These are phyloP conservation scores for Gortyna flavago DNA, from an alignment of 2,888 invertebrate species.

Conservation along the genomic window DNA sequence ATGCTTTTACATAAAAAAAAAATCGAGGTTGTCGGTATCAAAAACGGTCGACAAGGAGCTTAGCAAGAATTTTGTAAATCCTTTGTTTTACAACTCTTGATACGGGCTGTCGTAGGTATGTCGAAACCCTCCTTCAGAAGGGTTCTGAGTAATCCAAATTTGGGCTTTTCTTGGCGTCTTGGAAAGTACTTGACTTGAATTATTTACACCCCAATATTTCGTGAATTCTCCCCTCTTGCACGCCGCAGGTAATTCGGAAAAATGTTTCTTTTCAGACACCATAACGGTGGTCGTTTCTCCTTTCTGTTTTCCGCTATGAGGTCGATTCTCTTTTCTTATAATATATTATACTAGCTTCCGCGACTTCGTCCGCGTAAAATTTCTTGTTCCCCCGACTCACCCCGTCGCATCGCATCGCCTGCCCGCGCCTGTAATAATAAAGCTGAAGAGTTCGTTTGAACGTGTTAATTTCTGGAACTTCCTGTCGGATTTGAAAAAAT, in stretches of 20 bases:
- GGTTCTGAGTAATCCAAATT: conserved; percentile 21
- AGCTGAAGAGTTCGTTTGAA: too few species aligned
- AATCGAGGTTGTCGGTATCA: background rate
- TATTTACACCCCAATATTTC: conserved; percentile 47
- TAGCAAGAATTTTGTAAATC: too few species aligned
- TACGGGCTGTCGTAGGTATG: background rate
- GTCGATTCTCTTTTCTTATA: background rate
- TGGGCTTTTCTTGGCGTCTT: conserved; percentile 16
- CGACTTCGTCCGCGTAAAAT: background rate
- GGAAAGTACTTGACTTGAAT: conserved; percentile 43
- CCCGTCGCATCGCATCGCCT: too few species aligned
- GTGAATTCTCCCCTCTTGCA: conserved; percentile 36
- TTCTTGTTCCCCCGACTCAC: background rate
- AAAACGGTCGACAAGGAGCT: background rate
- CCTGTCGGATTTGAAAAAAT: too few species aligned
- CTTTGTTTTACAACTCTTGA: background rate
- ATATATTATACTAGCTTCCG: background rate
- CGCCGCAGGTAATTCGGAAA: conserved; percentile 15
- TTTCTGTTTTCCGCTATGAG: background rate
- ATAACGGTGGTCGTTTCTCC: background rate
- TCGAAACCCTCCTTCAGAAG: conserved; percentile 1
- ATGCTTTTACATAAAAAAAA: too few species aligned
- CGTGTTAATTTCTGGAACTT: too few species aligned
- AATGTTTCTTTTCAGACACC: conserved; percentile 14
- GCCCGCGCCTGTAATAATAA: too few species aligned